Percentiles rank a stretch among this genome's conserved stretches.
Evolutionary conservation across 2,888 invertebrate genomes (phyloP).

Genomic region (Athalia circularis): DNA sequence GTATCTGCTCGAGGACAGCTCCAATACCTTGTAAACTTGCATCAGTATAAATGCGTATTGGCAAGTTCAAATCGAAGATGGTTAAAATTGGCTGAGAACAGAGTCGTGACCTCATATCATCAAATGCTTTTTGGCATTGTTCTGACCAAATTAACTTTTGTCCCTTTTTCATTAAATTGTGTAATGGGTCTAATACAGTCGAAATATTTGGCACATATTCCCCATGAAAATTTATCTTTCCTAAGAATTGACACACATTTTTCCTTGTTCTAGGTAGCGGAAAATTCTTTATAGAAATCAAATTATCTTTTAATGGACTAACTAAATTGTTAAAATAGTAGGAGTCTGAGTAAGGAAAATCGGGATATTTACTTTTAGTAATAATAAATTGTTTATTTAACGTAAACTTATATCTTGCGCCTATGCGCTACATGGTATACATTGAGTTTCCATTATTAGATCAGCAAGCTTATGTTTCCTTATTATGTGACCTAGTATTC

Average conservation of each 20-base stretch:
- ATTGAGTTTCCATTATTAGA: too few relatives aligned
- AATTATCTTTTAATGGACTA: slow-evolving; percentile 50
- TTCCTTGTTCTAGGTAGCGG: slow-evolving; percentile 37
- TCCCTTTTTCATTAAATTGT: slow-evolving; percentile 10
- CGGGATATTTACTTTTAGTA: too few relatives aligned
- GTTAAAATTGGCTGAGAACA: slow-evolving; percentile 43
- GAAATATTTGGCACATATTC: slow-evolving; percentile 37
- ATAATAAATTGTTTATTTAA: too few relatives aligned
- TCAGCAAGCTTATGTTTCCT: slow-evolving; percentile 47
- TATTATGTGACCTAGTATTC: slow-evolving; percentile 49
- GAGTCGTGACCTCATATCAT: slow-evolving; percentile 40
- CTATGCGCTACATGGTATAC: too few relatives aligned
- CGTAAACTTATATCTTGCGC: too few relatives aligned
- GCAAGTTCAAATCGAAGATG: slow-evolving; percentile 34
- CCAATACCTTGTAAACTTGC: slow-evolving; percentile 38
- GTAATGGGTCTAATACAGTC: slow-evolving; percentile 37
- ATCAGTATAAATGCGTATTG: slow-evolving; percentile 39
- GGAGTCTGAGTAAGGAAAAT: too few relatives aligned
- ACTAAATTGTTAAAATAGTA: too few relatives aligned
- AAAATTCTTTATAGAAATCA: slow-evolving; percentile 52
- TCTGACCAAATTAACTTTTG: slow-evolving; percentile 20
- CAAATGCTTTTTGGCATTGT: slow-evolving; percentile 43
- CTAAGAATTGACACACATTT: slow-evolving; percentile 44
- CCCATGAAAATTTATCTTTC: slow-evolving; percentile 48
- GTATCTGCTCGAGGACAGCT: slow-evolving; percentile 43